A percentile compares a stretch with the other conserved stretches of the same genome.
Conservation (phyloP, 1,140 invertebrate genomes). For the Muscidifurax raptorellus region DNA sequence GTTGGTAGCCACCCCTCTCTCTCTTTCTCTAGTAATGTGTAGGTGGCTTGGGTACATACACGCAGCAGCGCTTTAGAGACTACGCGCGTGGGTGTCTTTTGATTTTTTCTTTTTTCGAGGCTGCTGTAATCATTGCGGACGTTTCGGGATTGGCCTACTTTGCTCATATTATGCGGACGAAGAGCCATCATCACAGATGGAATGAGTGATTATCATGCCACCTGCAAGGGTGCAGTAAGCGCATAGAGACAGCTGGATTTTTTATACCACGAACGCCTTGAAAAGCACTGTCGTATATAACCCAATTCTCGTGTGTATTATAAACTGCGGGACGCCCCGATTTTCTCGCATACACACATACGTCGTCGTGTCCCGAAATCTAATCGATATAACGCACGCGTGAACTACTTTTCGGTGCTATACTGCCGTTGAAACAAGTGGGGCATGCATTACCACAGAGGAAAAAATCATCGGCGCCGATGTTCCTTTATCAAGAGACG, state of each 20-base stretch:
- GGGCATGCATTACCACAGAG: too few relatives aligned
- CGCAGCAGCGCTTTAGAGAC: not conserved
- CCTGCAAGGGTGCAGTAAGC: too few relatives aligned
- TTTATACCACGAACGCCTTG: not conserved
- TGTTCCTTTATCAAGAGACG: not conserved
- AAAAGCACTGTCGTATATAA: too few relatives aligned
- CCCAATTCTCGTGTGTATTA: not conserved
- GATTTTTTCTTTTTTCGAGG: not conserved
- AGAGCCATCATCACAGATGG: too few relatives aligned
- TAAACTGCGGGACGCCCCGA: too few relatives aligned
- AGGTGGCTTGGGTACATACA: not conserved
- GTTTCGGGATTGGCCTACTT: not conserved
- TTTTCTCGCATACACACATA: too few relatives aligned
- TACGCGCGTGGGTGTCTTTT: not conserved
- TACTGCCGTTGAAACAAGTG: not conserved
- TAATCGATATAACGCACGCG: too few relatives aligned
- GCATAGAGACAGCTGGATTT: not conserved
- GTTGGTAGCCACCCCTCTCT: not conserved
- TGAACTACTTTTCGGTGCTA: too few relatives aligned
- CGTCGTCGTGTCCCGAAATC: not conserved
- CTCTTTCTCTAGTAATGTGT: not conserved
- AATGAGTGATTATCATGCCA: not conserved
- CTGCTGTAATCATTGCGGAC: not conserved
- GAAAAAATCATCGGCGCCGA: not conserved
- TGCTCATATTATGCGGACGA: not conserved